Base-by-base conservation (phyloP, 1,140 invertebrate species). In the Apolygus lucorum region DNA sequence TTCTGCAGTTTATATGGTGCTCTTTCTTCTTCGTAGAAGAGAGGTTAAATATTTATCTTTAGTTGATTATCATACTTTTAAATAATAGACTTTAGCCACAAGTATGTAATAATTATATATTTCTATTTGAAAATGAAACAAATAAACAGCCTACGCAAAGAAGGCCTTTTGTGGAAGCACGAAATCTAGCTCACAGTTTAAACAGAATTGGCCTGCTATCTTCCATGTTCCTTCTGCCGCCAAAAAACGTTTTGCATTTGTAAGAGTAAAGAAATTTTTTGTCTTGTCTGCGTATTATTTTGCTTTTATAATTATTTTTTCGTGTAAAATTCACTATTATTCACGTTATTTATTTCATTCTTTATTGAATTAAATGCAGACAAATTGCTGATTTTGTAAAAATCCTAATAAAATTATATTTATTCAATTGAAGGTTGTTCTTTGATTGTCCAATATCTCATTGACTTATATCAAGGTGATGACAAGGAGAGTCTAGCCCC, bases 341-440 rank as follows among this genome's bases (percentile, higher is more conserved):
- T n/a, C 54, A 59, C 54, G 54, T 59, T 59, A 59, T 59, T 59
- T 59, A 59, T 59, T 59, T 59, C 13, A 59, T 13, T 49, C 54
- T 59, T 59, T 59, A 59, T 59, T 59, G 22, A 59, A 17, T 11
- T 59, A 21, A 22, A 17, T 59, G 54, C 54, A 59, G 54, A 59
- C 8, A 59, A 17, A 59, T 4, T 42, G 54, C 54, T 59, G 54
- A 59, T 22, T 59, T 59, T 59, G 54, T 59, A 59, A 59, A 59
- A 59, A 59, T 59, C 54, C 22, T 59, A 59, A 59, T 59, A 59
- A 59, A 59, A 59, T 17, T 59, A 59, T 59, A 59, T 59, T 59
- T 59, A 59, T 59, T 59, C 54, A 59, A 14, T 11, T 11, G 34
- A 49, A 49, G 17, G 34, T 17, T 49, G 34, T 49, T n/a, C n/a